These are phyloP conservation scores for Achroia grisella DNA, from an alignment of 1,140 invertebrate genomes.

Conservation along the genomic window DNA sequence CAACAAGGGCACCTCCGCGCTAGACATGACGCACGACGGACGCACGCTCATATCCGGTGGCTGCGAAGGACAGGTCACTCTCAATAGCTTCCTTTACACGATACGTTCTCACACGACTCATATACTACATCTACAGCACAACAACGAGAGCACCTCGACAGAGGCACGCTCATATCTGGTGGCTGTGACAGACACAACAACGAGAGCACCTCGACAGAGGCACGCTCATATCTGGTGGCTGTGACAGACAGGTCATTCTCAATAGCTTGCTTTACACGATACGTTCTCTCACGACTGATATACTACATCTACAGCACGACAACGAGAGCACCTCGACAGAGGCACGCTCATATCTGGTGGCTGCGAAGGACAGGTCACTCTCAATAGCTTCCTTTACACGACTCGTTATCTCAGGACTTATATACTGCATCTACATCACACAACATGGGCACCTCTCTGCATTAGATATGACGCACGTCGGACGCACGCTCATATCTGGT, in stretches of 20 bases:
- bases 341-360: conserved; percentile 88
- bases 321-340: conserved; percentile 87
- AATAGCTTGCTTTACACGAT: no score
- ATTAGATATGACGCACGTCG: conserved; percentile 81
- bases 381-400: no score
- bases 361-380: conserved; percentile 85
- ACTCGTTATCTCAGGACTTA: no score
- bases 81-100: no score
- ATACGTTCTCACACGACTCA: no score
- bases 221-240: conserved; percentile 89
- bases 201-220: conserved; percentile 85
- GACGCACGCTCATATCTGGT: conserved; percentile 85
- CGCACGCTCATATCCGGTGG: conserved; percentile 88
- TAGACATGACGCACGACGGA: conserved; percentile 83
- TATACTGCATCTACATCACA: conserved; percentile 88
- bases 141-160: conserved; percentile 89
- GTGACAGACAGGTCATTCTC: conserved; percentile 83
- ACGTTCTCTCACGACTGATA: no score
- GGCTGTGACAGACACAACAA: conserved; percentile 92
- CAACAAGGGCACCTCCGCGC: conserved; percentile 87
- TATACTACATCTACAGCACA: conserved; percentile 88
- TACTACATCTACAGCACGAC: conserved; percentile 89
- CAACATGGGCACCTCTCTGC: conserved; percentile 91
- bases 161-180: conserved; percentile 85
- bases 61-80: conserved; percentile 85